A percentile compares a stretch with the other conserved stretches of the same genome.
phyloP scores from a whole-genome alignment of 2,888 invertebrate species.

The Netelia fuscicornis region DNA sequence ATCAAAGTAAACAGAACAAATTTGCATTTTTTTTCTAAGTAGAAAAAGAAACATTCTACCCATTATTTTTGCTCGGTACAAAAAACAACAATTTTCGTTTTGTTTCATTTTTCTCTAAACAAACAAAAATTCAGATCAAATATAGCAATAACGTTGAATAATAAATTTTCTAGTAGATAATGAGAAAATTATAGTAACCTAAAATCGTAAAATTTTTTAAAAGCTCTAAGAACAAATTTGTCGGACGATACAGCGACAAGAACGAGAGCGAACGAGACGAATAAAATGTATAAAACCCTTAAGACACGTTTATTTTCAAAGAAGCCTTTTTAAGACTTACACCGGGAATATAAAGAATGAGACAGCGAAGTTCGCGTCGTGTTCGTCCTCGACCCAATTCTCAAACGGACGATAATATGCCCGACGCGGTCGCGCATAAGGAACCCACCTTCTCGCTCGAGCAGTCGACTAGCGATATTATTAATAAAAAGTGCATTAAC shows the following conservation, averaged over 20 bases:
- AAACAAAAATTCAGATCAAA: too few species aligned
- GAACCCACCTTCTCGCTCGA: constrained; percentile 74
- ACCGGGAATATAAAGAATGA: constrained; percentile 76
- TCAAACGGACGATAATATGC: constrained; percentile 75
- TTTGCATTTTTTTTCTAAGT: too few species aligned
- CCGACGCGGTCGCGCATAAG: constrained; percentile 74
- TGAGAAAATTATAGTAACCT: too few species aligned
- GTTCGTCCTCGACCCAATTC: constrained; percentile 78
- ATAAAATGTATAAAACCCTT: constrained; percentile 64
- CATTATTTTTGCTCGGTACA: too few species aligned
- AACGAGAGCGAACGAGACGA: constrained; percentile 13
- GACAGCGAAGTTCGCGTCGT: constrained; percentile 77
- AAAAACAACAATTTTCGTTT: too few species aligned
- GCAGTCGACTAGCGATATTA: constrained; percentile 73
- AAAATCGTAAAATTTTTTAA: neutral
- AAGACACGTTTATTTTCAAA: constrained; percentile 4
- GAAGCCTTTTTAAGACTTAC: constrained; percentile 72
- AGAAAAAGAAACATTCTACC: too few species aligned
- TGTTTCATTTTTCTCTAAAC: too few species aligned
- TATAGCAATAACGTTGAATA: too few species aligned
- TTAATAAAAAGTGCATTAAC: constrained; percentile 72
- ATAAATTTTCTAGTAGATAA: too few species aligned
- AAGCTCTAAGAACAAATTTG: neutral
- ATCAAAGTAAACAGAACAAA: constrained; percentile 12
- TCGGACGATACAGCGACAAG: neutral